phyloP scores from a whole-genome alignment of 1,140 invertebrate genomes.

The Danaus melanippus region DNA sequence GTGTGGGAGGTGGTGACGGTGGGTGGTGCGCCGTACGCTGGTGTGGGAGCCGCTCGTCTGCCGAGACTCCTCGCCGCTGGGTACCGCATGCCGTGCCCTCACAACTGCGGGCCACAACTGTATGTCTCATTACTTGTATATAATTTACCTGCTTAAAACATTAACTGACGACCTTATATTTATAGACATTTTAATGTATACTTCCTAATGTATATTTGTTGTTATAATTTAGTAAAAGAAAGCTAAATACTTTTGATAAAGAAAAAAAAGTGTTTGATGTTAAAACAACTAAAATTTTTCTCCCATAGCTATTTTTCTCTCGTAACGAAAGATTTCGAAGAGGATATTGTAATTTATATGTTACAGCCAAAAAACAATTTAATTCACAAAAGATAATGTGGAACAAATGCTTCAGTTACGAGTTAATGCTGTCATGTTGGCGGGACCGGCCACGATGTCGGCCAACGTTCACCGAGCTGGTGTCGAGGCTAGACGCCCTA shows the following conservation, averaged over 20 bases:
- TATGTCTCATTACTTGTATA: conserved; percentile 22
- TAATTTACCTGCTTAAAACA: not conserved
- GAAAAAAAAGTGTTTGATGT: too few relatives aligned
- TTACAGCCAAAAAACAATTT: too few relatives aligned
- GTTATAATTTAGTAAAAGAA: too few relatives aligned
- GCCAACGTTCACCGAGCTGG: conserved; percentile 83
- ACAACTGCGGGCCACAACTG: conserved; percentile 42
- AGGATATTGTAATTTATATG: too few relatives aligned
- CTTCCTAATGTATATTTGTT: too few relatives aligned
- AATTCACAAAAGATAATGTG: too few relatives aligned
- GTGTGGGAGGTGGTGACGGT: conserved; percentile 95
- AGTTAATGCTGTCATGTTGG: conserved; percentile 92
- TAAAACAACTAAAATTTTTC: too few relatives aligned
- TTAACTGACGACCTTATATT: too few relatives aligned
- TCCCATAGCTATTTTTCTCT: too few relatives aligned
- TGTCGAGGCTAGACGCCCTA: conserved; percentile 76
- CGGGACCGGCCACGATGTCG: conserved; percentile 78
- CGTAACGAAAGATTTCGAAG: too few relatives aligned
- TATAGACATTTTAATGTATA: too few relatives aligned
- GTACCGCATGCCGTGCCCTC: conserved; percentile 74
- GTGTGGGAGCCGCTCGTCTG: conserved; percentile 74
- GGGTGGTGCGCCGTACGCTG: conserved; percentile 87
- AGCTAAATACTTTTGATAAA: too few relatives aligned
- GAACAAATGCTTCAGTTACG: conserved; percentile 74
- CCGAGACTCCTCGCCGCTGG: conserved; percentile 75